phyloP scores from a whole-genome alignment of 2,113 vertebrate genomes.

The Porphyrio hochstetteri region DNA sequence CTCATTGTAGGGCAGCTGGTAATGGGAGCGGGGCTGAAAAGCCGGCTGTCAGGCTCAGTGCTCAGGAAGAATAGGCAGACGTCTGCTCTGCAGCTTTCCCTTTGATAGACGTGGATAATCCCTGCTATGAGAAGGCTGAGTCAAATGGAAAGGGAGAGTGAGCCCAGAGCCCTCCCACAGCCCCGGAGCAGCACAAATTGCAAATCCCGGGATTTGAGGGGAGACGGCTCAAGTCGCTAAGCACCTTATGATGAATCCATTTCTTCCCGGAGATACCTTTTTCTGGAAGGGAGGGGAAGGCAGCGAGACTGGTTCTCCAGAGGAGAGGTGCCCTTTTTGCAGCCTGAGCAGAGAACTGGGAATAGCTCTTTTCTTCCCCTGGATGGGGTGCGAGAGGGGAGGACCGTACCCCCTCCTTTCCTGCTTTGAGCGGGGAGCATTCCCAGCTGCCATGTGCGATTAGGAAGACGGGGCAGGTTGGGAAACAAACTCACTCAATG shows the following conservation, averaged over 20 bases:
- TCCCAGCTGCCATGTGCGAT: background rate
- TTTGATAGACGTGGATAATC: slow-evolving; percentile 72
- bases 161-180: slow-evolving; percentile 50
- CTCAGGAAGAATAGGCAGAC: slow-evolving; percentile 62
- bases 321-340: background rate
- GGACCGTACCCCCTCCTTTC: background rate
- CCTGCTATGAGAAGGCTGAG: slow-evolving; percentile 65
- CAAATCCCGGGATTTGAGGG: slow-evolving; percentile 52
- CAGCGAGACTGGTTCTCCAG: background rate
- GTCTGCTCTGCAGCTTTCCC: slow-evolving; percentile 71
- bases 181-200: slow-evolving; percentile 4
- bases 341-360: background rate
- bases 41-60: slow-evolving; percentile 64
- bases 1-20: slow-evolving; percentile 73
- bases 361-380: background rate
- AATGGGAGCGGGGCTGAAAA: slow-evolving; percentile 61
- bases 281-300: background rate
- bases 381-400: background rate
- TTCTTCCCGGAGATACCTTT: background rate
- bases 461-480: background rate
- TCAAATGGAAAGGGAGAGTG: slow-evolving; percentile 65
- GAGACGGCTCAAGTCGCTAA: slow-evolving; percentile 2
- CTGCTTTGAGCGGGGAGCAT: rapidly evolving
- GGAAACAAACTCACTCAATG: background rate
- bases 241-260: slow-evolving; percentile 53